phyloP scores from a whole-genome alignment of 2,888 invertebrate genomes.

The Prosopocoilus inquinatus region DNA sequence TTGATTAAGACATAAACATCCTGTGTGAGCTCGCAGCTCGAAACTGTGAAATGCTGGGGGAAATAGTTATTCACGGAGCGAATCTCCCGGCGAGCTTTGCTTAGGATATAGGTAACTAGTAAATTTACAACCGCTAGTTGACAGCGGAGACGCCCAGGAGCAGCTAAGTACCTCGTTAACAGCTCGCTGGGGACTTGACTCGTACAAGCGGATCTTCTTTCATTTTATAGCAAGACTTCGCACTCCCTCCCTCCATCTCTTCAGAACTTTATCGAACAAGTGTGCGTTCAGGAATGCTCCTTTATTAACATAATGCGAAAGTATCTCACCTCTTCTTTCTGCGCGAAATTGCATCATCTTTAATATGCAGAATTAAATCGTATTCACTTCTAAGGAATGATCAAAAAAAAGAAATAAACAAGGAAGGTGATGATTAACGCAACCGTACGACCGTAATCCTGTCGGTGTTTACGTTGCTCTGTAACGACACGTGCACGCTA shows the following conservation, averaged over 20 bases:
- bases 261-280: conserved; percentile 7
- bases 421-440: too few relatives aligned
- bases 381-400: too few relatives aligned
- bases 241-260: conserved; percentile 8
- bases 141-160: conserved; percentile 17
- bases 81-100: conserved; percentile 8
- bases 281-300: conserved; percentile 4
- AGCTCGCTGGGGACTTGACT: conserved; percentile 20
- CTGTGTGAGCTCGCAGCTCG: too few relatives aligned
- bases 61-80: conserved; percentile 3
- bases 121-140: conserved; percentile 17
- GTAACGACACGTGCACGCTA: too few relatives aligned
- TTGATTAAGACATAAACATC: too few relatives aligned
- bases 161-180: conserved; percentile 27
- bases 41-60: too few relatives aligned
- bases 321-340: background rate
- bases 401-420: too few relatives aligned
- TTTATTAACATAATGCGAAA: conserved; percentile 9
- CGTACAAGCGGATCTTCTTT: conserved; percentile 16
- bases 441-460: too few relatives aligned
- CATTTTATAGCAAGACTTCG: conserved; percentile 13
- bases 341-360: background rate
- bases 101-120: conserved; percentile 12
- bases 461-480: too few relatives aligned
- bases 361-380: too few relatives aligned